phyloP scores from a whole-genome alignment of 2,113 vertebrate species.

The Macaca mulatta region DNA sequence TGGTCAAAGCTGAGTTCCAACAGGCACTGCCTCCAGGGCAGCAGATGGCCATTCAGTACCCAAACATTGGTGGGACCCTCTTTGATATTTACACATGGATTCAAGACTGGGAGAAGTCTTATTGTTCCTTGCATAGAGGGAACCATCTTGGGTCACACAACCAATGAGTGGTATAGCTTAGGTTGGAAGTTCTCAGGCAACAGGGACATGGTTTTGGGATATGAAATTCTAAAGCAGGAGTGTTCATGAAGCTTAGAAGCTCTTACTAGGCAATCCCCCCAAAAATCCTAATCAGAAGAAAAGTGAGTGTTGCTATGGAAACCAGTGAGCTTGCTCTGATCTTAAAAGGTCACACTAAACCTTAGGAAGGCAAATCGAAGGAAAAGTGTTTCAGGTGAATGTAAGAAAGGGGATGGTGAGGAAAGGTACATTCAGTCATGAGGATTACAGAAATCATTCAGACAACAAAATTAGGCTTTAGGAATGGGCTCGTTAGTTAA shows the following conservation, averaged over 20 bases:
- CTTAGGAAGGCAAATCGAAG: background rate
- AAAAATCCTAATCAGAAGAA: conserved; percentile 39
- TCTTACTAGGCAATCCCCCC: background rate
- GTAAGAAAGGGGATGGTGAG: rapidly evolving
- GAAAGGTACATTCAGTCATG: background rate
- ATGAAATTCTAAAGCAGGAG: conserved; percentile 1
- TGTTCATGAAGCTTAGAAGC: background rate
- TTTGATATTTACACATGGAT: background rate
- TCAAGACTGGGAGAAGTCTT: background rate
- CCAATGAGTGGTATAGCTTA: background rate
- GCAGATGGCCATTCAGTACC: background rate
- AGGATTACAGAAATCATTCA: background rate
- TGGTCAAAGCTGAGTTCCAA: background rate
- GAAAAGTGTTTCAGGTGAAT: background rate
- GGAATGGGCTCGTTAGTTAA: background rate
- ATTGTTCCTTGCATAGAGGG: background rate
- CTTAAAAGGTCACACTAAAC: conserved; percentile 2
- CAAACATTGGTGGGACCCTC: background rate
- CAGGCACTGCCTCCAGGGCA: background rate
- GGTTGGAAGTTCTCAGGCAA: background rate
- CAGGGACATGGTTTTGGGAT: background rate
- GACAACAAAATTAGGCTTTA: background rate
- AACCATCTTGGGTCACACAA: background rate
- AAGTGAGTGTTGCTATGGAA: conserved; percentile 54
- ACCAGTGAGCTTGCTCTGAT: conserved; percentile 21